phyloP scores from a whole-genome alignment of 2,797 vertebrate genomes.

The Eutrigla gurnardus region DNA sequence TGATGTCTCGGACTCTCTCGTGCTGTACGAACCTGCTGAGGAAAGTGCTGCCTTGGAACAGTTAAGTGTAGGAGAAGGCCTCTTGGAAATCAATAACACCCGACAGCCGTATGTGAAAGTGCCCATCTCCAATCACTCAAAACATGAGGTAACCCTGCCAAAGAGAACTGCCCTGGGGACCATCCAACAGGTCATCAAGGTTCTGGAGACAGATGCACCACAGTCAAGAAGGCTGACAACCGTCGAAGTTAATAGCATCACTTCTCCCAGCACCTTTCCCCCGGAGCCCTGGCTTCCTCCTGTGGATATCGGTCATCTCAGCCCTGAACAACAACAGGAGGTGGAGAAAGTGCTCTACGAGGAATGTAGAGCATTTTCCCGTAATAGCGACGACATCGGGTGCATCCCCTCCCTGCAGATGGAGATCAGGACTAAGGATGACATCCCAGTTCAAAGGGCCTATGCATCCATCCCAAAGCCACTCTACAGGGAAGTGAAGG shows the following conservation, averaged over 20 bases:
- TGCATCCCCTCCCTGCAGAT: conserved; percentile 29
- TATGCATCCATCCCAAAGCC: conserved; percentile 27
- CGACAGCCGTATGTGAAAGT: not conserved
- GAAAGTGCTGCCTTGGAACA: too few relatives aligned
- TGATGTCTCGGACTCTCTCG: too few relatives aligned
- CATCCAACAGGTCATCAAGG: conserved; percentile 17
- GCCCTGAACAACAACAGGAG: not conserved
- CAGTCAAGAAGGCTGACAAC: not conserved
- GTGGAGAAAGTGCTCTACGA: not conserved
- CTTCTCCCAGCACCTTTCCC: fast-evolving
- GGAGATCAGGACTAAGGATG: conserved; percentile 1
- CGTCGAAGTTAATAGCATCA: not conserved
- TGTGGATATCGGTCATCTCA: conserved; percentile 11
- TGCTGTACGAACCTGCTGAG: too few relatives aligned
- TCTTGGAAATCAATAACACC: conserved; percentile 22
- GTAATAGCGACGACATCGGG: not conserved
- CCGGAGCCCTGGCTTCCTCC: not conserved
- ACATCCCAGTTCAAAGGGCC: conserved; percentile 12
- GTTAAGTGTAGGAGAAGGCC: conserved; percentile 26
- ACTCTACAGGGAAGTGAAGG: conserved; percentile 24
- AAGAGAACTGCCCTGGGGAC: not conserved
- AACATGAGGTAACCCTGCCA: conserved; percentile 17
- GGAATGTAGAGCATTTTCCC: conserved; percentile 5
- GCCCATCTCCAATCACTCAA: conserved; percentile 36
- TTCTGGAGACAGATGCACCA: not conserved